Conservation (phyloP, 1,140 invertebrate species). For the Hylaeus anthracinus region DNA sequence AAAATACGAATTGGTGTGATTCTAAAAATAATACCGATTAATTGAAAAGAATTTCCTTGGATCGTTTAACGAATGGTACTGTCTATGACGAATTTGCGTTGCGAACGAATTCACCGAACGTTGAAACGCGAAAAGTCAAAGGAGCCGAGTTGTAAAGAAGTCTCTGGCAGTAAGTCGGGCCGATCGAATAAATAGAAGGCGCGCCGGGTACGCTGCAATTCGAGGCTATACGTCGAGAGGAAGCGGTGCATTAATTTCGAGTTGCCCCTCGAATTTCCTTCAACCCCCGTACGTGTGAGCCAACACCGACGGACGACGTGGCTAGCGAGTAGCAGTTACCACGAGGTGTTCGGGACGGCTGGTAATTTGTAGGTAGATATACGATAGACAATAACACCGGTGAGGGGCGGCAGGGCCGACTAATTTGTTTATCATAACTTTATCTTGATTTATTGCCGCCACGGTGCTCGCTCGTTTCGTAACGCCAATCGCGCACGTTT, state of each 20-base stretch:
- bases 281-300: conserved; percentile 70
- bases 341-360: conserved; percentile 71
- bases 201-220: conserved; percentile 49
- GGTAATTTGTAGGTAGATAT: conserved; percentile 76
- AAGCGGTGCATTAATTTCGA: conserved; percentile 79
- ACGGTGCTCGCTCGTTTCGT: conserved; percentile 44
- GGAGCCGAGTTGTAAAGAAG: background rate
- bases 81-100: too few relatives aligned
- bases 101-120: background rate
- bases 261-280: conserved; percentile 74
- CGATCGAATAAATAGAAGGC: conserved; percentile 45
- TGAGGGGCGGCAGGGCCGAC: conserved; percentile 59
- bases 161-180: background rate
- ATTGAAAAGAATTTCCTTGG: too few relatives aligned
- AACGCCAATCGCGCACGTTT: conserved; percentile 48
- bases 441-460: conserved; percentile 69
- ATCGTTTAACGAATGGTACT: too few relatives aligned
- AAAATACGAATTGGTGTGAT: too few relatives aligned
- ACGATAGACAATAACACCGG: conserved; percentile 71
- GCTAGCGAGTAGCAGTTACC: conserved; percentile 70
- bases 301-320: conserved; percentile 55
- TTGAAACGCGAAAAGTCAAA: background rate
- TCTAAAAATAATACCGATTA: too few relatives aligned
- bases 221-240: conserved; percentile 68
- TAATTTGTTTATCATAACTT: conserved; percentile 78